Evolutionary conservation across 37 sponge, comb jelly and placozoan genomes (phyloP).

Genomic region (Aplysina aerophoba): DNA sequence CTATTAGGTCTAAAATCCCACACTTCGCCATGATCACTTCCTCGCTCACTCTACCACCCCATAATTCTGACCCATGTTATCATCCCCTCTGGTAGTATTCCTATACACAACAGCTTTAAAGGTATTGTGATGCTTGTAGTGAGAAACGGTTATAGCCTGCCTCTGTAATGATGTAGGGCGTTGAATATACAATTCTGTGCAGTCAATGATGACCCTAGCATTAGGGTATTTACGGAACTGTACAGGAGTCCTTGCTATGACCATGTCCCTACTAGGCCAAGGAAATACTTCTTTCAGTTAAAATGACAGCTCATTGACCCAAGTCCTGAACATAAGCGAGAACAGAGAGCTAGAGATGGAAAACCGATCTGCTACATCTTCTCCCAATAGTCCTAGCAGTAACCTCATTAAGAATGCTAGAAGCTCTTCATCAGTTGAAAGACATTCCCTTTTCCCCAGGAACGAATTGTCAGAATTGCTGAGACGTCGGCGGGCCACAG

Average conservation of each 20-base stretch:
- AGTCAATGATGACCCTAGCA: not conserved
- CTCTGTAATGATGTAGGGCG: not conserved
- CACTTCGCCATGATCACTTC: not conserved
- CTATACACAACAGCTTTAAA: not conserved
- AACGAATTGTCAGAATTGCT: too few species aligned
- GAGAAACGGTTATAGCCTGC: not conserved
- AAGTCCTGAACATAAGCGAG: not conserved
- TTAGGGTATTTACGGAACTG: not conserved
- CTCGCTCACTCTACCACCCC: conserved; percentile 21
- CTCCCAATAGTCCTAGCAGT: not conserved
- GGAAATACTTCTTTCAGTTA: not conserved
- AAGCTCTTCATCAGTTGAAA: not conserved
- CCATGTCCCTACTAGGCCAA: not conserved
- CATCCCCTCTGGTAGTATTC: not conserved
- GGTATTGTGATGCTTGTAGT: not conserved
- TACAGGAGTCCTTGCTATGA: not conserved
- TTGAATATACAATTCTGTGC: not conserved
- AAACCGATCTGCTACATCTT: conserved; percentile 3
- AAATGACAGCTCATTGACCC: not conserved
- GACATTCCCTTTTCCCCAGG: not conserved
- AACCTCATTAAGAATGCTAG: not conserved
- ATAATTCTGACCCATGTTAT: not conserved
- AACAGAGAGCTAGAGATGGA: not conserved
- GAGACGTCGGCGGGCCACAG: not conserved
- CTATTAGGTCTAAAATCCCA: not conserved